Evolutionary conservation across 2,113 vertebrate species (phyloP), one percentile per base, ranked within the genome.

Genomic region (Podarcis muralis): DNA sequence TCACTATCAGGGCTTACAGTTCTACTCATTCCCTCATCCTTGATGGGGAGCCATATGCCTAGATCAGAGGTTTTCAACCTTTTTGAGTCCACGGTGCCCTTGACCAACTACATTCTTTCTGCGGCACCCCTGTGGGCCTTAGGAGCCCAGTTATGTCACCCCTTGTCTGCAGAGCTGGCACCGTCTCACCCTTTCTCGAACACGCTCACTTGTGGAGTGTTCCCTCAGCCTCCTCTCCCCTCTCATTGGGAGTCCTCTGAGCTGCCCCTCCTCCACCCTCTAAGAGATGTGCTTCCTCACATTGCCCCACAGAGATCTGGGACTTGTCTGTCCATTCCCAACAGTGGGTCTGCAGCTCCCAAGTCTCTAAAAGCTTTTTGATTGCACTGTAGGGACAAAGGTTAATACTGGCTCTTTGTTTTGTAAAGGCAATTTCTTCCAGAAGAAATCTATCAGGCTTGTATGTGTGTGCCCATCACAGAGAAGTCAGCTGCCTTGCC

Each of bases 331-430:
- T 0, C 48, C 48, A 53, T 53, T 53, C 48, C 48, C 48, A 53
- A 53, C 2, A 86, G 83, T 93, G 93, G 85, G 89, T 93, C 93
- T 92, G 86, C 92, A 94, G 87, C 87, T 92, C 88, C 89, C 92
- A 91, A 91, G 35, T 8, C 53, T 62, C 16, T 40, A 59, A 62
- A 25, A 74, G 18, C 48, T 53, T 57, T 77, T 83, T 69, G 65
- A 53, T 57, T 57, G 62, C 25, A 68, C 62, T 69, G 32, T 83
- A 53, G 40, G 75, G 18, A 22, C 40, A 84, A 84, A 57, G 62
- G 16, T 35, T 80, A 37, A 88, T 78, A 69, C 3, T 77, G 22
- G 12, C 15, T 80, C 43, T 68, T 77, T 25, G 5, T 88, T 83
- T 77, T 57, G 37, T 78, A 68, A 68, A 83, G 62, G 25, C 6